Evolutionary conservation across 2,113 vertebrate genomes (phyloP).

Genomic region (Proteles cristata): DNA sequence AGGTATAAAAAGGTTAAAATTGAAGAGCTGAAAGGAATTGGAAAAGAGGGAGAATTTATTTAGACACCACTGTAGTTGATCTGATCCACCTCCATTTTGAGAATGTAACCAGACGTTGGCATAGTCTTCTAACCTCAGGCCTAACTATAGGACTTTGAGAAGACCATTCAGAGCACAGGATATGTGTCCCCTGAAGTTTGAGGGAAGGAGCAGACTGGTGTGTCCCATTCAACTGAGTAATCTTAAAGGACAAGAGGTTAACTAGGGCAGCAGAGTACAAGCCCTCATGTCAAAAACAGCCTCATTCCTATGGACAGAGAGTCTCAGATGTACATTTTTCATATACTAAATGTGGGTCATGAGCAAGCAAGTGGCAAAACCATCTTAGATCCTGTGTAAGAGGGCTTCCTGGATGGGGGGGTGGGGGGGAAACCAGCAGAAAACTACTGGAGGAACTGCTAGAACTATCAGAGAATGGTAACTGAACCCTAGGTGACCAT

Average conservation of each 20-base stretch:
- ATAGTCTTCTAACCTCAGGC: neutral
- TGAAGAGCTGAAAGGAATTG: neutral
- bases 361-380: neutral
- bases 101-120: neutral
- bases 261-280: neutral
- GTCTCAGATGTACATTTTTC: neutral
- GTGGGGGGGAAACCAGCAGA: neutral
- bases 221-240: neutral
- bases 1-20: neutral
- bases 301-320: neutral
- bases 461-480: neutral
- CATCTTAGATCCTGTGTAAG: neutral
- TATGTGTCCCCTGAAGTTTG: neutral
- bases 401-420: neutral
- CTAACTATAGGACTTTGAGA: neutral
- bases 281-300: neutral
- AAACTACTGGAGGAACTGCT: neutral
- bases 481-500: neutral
- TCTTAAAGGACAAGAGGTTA: neutral
- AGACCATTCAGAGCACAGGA: neutral
- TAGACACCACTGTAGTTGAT: neutral
- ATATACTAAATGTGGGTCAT: neutral
- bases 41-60: neutral
- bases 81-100: neutral
- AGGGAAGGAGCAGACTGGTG: neutral